Percentiles rank a stretch among this genome's conserved stretches.
Conservation (phyloP, 2,797 vertebrate genomes). For the Oceanodroma leucorhoa region DNA sequence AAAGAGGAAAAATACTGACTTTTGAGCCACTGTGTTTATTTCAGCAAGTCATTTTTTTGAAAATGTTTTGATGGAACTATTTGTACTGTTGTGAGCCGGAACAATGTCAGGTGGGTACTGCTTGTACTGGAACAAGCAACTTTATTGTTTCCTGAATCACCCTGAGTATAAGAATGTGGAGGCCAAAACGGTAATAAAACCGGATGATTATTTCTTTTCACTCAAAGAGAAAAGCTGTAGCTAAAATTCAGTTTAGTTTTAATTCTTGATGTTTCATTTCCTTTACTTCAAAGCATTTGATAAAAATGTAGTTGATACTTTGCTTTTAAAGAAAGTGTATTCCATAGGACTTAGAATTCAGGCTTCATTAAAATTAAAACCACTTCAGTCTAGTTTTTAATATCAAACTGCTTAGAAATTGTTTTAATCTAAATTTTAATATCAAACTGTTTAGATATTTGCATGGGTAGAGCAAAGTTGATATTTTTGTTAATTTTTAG, state of each 20-base stretch:
- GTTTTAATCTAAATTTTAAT: neutral
- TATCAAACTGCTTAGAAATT: neutral
- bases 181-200: neutral
- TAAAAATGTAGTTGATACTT: neutral
- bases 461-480: neutral
- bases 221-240: neutral
- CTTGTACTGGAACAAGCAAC: neutral
- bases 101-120: neutral
- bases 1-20: neutral
- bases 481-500: neutral
- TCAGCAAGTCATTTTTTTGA: neutral
- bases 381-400: neutral
- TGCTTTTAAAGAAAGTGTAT: neutral
- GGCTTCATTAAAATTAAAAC: neutral
- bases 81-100: neutral
- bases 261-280: neutral
- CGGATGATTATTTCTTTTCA: neutral
- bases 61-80: neutral
- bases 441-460: neutral
- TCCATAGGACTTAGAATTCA: neutral
- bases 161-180: neutral
- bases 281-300: neutral
- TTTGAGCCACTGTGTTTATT: neutral
- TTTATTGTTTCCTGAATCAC: neutral
- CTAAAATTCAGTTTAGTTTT: neutral